A percentile compares a stretch with the other conserved stretches of the same genome.
These are phyloP conservation scores for Diplolepis rosae DNA, from an alignment of 2,888 invertebrate species.

Conservation along the genomic window DNA sequence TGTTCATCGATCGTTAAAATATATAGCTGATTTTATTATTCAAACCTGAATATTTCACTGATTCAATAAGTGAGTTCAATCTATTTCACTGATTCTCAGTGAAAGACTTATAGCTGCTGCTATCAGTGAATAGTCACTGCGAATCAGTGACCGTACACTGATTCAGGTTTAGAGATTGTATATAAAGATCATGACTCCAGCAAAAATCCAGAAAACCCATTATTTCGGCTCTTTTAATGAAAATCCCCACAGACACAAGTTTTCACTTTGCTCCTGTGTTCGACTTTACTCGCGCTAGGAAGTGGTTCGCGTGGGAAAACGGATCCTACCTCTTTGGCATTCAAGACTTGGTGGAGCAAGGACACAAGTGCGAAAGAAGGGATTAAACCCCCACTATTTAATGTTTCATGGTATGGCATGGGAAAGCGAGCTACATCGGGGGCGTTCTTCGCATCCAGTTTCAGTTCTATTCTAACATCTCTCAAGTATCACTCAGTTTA, in stretches of 20 bases:
- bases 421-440: constrained; percentile 62
- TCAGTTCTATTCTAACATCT: constrained; percentile 69
- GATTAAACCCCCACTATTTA: constrained; percentile 64
- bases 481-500: constrained; percentile 50
- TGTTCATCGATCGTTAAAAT: no score
- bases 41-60: no score
- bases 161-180: no score
- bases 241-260: constrained; percentile 48
- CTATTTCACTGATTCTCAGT: no score
- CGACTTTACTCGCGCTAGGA: constrained; percentile 47
- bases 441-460: constrained; percentile 64
- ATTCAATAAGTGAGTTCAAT: no score
- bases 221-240: constrained; percentile 31
- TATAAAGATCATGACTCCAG: background rate
- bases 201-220: background rate
- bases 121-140: no score
- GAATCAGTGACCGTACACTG: no score
- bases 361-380: constrained; percentile 61
- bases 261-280: constrained; percentile 56
- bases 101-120: no score
- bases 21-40: no score
- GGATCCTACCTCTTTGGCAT: constrained; percentile 35
- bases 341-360: constrained; percentile 47
- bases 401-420: constrained; percentile 53
- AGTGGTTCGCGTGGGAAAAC: constrained; percentile 48